Percentiles rank a stretch among this genome's conserved stretches.
Evolutionary conservation across 1,140 invertebrate species (phyloP).

Genomic region (Microplitis demolitor): DNA sequence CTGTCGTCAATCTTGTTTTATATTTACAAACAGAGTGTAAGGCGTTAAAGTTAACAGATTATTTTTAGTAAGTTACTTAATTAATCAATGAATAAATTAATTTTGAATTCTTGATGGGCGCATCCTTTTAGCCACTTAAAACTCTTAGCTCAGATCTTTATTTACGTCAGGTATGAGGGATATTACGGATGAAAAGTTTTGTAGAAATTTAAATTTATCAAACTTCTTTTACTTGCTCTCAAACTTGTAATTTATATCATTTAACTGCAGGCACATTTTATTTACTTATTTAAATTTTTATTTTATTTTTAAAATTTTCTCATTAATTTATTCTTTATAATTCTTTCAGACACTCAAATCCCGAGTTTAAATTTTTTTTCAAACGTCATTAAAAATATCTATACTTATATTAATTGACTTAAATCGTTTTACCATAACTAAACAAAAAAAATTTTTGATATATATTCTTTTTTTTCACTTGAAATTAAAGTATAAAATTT

Average conservation of each 20-base stretch:
- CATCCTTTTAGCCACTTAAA: not conserved
- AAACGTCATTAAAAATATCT: too few relatives aligned
- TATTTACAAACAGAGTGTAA: too few relatives aligned
- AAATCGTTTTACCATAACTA: not conserved
- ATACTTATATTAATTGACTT: not conserved
- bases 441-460: too few relatives aligned
- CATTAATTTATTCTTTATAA: too few relatives aligned
- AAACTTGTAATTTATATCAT: not conserved
- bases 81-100: slow-evolving; percentile 44
- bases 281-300: not conserved
- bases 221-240: not conserved
- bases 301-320: not conserved
- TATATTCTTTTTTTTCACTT: too few relatives aligned
- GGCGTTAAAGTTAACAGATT: too few relatives aligned
- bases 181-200: slow-evolving; percentile 19
- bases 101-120: not conserved
- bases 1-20: not conserved
- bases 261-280: not conserved
- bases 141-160: slow-evolving; percentile 30
- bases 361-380: not conserved
- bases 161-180: slow-evolving; percentile 15
- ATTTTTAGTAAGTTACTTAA: slow-evolving; percentile 14
- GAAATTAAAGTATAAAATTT: too few relatives aligned
- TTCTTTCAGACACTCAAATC: not conserved
- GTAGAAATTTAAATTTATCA: slow-evolving; percentile 35